phyloP scores from a whole-genome alignment of 2,113 vertebrate species.

The Pontoporia blainvillei region DNA sequence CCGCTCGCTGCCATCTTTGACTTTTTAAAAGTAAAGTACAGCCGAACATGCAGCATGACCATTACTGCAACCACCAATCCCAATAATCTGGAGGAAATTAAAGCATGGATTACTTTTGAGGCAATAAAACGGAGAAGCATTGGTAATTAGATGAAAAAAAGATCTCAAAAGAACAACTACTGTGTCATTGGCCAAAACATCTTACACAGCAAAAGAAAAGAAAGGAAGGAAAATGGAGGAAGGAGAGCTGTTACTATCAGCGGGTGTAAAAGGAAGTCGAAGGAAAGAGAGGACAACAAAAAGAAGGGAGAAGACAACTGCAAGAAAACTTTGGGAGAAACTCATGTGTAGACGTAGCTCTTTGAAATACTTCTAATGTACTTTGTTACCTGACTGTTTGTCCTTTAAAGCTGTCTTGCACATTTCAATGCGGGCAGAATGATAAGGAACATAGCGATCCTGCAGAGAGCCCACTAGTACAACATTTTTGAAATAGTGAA shows the following conservation, averaged over 20 bases:
- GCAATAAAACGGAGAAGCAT: not conserved
- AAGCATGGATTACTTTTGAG: not conserved
- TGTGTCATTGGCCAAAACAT: not conserved
- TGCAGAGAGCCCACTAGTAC: conserved; percentile 97
- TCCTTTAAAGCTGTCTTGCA: conserved; percentile 99
- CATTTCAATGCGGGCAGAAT: conserved; percentile 99
- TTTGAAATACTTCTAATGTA: not conserved
- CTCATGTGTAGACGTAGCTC: not conserved
- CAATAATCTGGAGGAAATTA: not conserved
- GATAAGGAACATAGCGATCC: conserved; percentile 98
- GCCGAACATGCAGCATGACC: not conserved
- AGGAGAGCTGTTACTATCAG: not conserved
- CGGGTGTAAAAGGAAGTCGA: not conserved
- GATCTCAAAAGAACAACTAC: not conserved
- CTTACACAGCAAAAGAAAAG: not conserved
- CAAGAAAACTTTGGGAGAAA: not conserved
- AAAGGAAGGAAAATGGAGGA: not conserved
- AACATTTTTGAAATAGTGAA: conserved; percentile 97
- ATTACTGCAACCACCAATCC: not conserved
- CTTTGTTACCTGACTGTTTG: conserved; percentile 93
- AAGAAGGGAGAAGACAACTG: not conserved
- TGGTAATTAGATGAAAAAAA: not conserved
- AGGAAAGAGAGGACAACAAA: not conserved
- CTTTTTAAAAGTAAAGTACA: not conserved
- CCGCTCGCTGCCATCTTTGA: not conserved